Percentiles rank a stretch among this genome's conserved stretches.
These are phyloP conservation scores for Acrocyrtus sp. DNA, from an alignment of 2,888 invertebrate species.

Conservation along the genomic window DNA sequence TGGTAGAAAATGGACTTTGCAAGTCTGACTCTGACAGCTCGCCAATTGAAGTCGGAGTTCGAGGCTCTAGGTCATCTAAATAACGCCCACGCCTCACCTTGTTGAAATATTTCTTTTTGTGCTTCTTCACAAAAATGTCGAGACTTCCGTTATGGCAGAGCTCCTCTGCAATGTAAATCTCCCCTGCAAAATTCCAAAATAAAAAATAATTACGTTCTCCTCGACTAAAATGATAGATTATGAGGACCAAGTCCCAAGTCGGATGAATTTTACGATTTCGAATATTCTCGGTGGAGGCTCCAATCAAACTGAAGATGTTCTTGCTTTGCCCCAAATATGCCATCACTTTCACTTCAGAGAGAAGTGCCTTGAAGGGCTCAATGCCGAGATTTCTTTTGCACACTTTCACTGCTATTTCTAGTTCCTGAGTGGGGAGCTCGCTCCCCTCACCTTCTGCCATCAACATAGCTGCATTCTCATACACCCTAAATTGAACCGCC, in stretches of 20 bases:
- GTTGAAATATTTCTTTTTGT: neutral
- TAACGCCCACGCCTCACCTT: conserved; percentile 2
- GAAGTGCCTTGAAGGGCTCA: conserved; percentile 45
- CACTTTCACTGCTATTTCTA: conserved; percentile 47
- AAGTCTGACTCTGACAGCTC: too few relatives aligned
- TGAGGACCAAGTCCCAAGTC: too few relatives aligned
- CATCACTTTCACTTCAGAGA: conserved; percentile 57
- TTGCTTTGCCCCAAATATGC: conserved; percentile 42
- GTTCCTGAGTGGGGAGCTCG: neutral
- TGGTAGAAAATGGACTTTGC: too few relatives aligned
- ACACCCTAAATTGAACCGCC: too few relatives aligned
- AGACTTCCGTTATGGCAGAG: conserved; percentile 51
- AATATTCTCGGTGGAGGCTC: conserved; percentile 50
- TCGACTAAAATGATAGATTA: too few relatives aligned
- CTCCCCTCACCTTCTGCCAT: too few relatives aligned
- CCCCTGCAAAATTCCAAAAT: conserved; percentile 9
- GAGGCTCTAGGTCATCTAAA: neutral
- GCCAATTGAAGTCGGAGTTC: too few relatives aligned
- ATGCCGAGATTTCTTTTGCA: conserved; percentile 35
- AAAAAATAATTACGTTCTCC: too few relatives aligned
- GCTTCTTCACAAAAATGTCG: conserved; percentile 25
- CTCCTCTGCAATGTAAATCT: conserved; percentile 49
- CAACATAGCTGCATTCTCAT: too few relatives aligned
- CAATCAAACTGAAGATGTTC: conserved; percentile 46
- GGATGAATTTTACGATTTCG: conserved; percentile 42